Base-by-base conservation (phyloP, 2,888 invertebrate genomes). In the Diarsia mendica region DNA sequence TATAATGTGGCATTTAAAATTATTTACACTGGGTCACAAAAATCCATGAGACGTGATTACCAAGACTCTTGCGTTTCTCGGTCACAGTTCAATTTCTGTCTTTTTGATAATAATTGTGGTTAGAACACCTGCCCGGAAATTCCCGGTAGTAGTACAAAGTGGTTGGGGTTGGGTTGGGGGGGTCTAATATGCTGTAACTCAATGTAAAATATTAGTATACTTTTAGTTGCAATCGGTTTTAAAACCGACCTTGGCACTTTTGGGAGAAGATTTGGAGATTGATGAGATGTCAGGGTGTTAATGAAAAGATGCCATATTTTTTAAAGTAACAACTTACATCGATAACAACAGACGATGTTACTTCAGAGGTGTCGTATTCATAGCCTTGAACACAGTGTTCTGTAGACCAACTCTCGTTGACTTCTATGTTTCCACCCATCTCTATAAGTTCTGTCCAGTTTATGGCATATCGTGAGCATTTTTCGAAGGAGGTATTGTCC, bases 341-440 rank as follows among this genome's bases (percentile, higher is more conserved):
- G 85, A 98, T 98, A 28, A 99, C 98, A 86, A 98, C 97, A 18
- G 98, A 98, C 2, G 98, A 98, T 82, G 94, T 94, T 6, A 98
- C 97, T 90, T 97, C 97, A 9, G 97, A 97, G 70, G 94, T 97
- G 87, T 98, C 97, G 90, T 98, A 99, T 89, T 98, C 98, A 97
- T 98, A 98, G 49, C 98, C 98, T 90, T 98, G 97, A 63, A 95
- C 90, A 91, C 98, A 99, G 10, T 97, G 95, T 88, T 98, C 97
- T 9, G 96, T 92, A 0, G 97, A 97, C 98, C 98, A 98, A 87
- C 82, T 89, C 39, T 73, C 78, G 63, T 97, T 97, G 3, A 97
- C 93, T 80, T 95, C 91, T 13, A 92, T 86, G 83, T 92, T 86
- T 28, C 90, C 83, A 74, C 90, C 87, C 55, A 90, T 91, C 73